These are phyloP conservation scores for Himalopsyche japonica DNA, from an alignment of 2,888 invertebrate genomes.

Conservation along the genomic window DNA sequence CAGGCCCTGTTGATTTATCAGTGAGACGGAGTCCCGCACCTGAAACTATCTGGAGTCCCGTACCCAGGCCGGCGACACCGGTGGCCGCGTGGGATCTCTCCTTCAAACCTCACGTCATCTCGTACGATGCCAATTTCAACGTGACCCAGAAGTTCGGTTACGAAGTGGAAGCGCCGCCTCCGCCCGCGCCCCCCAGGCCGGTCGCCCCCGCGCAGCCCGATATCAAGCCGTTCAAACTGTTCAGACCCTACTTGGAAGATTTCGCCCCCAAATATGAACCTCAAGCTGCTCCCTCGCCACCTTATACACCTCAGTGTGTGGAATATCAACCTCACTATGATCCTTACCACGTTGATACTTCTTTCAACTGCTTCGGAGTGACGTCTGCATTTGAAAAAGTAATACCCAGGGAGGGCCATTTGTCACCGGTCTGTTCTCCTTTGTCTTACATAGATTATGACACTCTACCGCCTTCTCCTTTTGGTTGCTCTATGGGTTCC, in stretches of 20 bases:
- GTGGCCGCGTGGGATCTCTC: slow-evolving; percentile 40
- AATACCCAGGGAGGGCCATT: slow-evolving; percentile 46
- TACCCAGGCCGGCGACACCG: slow-evolving; percentile 46
- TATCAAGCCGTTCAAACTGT: slow-evolving; percentile 72
- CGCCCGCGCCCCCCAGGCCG: slow-evolving; percentile 42
- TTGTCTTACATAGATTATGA: not conserved
- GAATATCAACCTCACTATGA: slow-evolving; percentile 59
- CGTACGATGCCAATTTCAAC: slow-evolving; percentile 45
- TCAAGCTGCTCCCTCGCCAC: slow-evolving; percentile 14
- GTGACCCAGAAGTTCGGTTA: slow-evolving; percentile 43
- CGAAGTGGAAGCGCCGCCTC: slow-evolving; percentile 46
- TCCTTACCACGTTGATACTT: slow-evolving; percentile 46
- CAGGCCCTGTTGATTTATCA: slow-evolving; percentile 47
- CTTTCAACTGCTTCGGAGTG: slow-evolving; percentile 50
- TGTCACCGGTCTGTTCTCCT: slow-evolving; percentile 6
- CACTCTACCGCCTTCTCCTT: not conserved
- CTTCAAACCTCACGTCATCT: slow-evolving; percentile 43
- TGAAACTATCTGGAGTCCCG: slow-evolving; percentile 29
- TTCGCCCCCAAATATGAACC: slow-evolving; percentile 52
- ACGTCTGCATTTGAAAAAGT: slow-evolving; percentile 59
- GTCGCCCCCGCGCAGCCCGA: slow-evolving; percentile 50
- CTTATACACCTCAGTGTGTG: slow-evolving; percentile 50
- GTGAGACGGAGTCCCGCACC: slow-evolving; percentile 41
- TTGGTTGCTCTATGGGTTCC: not conserved
- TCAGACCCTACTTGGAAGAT: slow-evolving; percentile 76